Conservation (phyloP, 2,888 invertebrate genomes). For the Odontocolon sp. region DNA sequence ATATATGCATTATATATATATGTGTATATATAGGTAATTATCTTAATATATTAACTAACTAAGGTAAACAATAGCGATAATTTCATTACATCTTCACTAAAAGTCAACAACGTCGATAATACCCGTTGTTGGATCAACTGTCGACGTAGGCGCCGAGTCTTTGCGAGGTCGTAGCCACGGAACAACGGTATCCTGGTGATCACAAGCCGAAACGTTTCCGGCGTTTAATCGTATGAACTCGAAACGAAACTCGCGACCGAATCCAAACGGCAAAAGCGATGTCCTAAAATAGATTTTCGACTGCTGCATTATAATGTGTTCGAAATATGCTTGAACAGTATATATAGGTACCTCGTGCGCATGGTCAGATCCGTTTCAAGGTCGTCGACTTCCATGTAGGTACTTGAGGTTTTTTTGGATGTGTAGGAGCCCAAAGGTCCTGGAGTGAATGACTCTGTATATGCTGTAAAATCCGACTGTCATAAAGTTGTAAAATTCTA, state of each 20-base stretch:
- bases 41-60: no score
- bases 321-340: constrained; percentile 11
- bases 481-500: no score
- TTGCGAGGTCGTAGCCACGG: constrained; percentile 45
- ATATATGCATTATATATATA: no score
- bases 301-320: background rate
- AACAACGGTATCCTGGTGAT: constrained; percentile 75
- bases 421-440: constrained; percentile 11
- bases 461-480: background rate
- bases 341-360: no score
- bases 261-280: background rate
- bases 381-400: constrained; percentile 50
- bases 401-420: background rate
- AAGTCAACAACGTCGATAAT: background rate
- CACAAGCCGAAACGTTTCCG: constrained; percentile 77
- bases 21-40: no score
- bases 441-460: constrained; percentile 7
- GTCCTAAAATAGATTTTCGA: constrained; percentile 15
- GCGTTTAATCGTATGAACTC: constrained; percentile 66
- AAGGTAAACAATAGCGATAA: no score
- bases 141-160: constrained; percentile 27
- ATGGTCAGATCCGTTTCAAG: constrained; percentile 12
- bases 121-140: background rate
- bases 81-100: background rate
- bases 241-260: constrained; percentile 41